These are phyloP conservation scores for Macquaria ambigua DNA, from an alignment of 2,113 vertebrate genomes.

Conservation along the genomic window DNA sequence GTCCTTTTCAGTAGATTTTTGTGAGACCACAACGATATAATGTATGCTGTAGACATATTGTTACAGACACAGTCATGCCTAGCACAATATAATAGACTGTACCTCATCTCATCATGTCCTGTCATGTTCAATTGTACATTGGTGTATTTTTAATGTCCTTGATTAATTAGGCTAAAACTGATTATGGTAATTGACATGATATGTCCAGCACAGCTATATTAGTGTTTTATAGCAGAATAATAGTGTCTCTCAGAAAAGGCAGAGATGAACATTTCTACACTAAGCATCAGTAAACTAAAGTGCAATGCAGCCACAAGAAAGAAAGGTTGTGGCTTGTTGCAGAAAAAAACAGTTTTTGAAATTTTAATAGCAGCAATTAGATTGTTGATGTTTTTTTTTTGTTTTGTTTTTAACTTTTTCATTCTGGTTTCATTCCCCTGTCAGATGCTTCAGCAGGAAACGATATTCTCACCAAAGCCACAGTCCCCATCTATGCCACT, in stretches of 20 bases:
- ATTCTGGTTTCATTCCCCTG: background rate
- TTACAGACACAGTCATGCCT: background rate
- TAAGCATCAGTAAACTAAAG: background rate
- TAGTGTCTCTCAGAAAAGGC: background rate
- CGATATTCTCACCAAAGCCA: constrained; percentile 97
- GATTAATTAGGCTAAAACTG: background rate
- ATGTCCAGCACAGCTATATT: background rate
- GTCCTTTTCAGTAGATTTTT: constrained; percentile 21
- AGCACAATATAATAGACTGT: background rate
- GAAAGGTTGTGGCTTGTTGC: background rate
- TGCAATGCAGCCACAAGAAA: background rate
- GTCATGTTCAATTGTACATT: background rate
- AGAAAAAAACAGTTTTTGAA: background rate
- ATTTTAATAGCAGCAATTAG: background rate
- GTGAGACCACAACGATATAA: constrained; percentile 26
- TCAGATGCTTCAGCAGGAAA: constrained; percentile 93
- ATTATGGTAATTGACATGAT: background rate
- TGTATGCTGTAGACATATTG: constrained; percentile 11
- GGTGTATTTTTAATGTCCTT: background rate
- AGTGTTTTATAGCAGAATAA: background rate
- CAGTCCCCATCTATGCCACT: constrained; percentile 98
- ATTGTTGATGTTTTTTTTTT: background rate
- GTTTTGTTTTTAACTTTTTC: background rate
- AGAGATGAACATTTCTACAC: background rate
- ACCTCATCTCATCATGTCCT: background rate